phyloP scores from a whole-genome alignment of 2,797 vertebrate species.

The Paratrypauchen microcephalus region DNA sequence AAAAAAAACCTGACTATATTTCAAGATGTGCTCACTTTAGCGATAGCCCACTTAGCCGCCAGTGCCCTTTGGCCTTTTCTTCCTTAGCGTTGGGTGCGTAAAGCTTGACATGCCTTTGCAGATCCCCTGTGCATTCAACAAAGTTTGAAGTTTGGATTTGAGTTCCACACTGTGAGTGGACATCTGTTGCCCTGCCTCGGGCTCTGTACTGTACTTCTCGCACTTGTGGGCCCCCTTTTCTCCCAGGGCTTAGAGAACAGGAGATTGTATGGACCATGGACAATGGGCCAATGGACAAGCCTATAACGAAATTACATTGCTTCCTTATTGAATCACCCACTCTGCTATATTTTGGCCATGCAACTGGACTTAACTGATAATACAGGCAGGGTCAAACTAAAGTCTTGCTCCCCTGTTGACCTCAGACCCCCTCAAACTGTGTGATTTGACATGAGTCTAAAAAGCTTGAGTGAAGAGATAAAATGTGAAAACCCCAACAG shows the following conservation, averaged over 20 bases:
- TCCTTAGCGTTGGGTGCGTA: constrained; percentile 20
- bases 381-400: constrained; percentile 43
- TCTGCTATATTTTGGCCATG: constrained; percentile 49
- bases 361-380: constrained; percentile 37
- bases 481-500: neutral
- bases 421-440: neutral
- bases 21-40: constrained; percentile 59
- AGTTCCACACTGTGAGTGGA: constrained; percentile 36
- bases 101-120: constrained; percentile 11
- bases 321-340: constrained; percentile 73
- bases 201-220: constrained; percentile 32
- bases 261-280: constrained; percentile 57
- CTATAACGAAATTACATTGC: constrained; percentile 69
- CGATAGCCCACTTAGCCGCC: constrained; percentile 6
- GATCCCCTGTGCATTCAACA: constrained; percentile 5
- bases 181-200: constrained; percentile 53
- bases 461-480: neutral
- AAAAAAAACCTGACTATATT: constrained; percentile 35
- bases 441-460: neutral
- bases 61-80: constrained; percentile 40
- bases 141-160: constrained; percentile 35
- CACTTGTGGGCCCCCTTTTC: constrained; percentile 23
- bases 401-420: constrained; percentile 44
- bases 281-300: constrained; percentile 54
- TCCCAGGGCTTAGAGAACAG: constrained; percentile 44